A percentile compares a stretch with the other conserved stretches of the same genome.
These are phyloP conservation scores for Formica selysi DNA, from an alignment of 1,140 invertebrate species.

Conservation along the genomic window DNA sequence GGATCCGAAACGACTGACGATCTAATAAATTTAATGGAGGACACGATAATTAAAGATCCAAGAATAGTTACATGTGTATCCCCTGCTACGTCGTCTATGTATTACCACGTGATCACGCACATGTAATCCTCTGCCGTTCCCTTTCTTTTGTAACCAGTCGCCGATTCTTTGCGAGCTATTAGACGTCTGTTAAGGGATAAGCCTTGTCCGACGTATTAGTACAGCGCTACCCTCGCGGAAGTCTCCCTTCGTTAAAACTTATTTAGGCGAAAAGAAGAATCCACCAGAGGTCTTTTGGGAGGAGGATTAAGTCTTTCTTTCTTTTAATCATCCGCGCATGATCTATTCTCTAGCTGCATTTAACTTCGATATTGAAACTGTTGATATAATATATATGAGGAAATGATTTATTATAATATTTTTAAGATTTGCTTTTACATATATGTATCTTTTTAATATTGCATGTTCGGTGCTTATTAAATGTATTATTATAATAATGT, in stretches of 20 bases:
- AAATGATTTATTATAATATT: not conserved
- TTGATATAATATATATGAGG: not conserved
- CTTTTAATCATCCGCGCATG: conserved; percentile 29
- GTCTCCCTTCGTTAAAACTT: conserved; percentile 61
- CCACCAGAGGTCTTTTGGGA: conserved; percentile 1
- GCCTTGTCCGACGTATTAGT: conserved; percentile 64
- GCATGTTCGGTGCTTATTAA: not conserved
- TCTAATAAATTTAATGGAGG: conserved; percentile 9
- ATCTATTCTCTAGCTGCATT: not conserved
- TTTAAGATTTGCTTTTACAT: not conserved
- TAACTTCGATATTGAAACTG: conserved; percentile 19
- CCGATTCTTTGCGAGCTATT: conserved; percentile 47
- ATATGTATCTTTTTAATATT: not conserved
- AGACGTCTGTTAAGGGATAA: conserved; percentile 72
- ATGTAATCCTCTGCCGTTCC: conserved; percentile 21
- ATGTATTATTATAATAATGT: conserved; percentile 11
- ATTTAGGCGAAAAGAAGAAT: conserved; percentile 27
- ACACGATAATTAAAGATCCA: conserved; percentile 16
- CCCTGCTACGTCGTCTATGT: not conserved
- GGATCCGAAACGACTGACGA: not conserved
- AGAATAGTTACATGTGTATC: not conserved
- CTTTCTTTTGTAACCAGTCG: not conserved
- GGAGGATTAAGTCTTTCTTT: conserved; percentile 23
- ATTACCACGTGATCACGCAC: not conserved
- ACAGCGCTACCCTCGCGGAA: conserved; percentile 53